A percentile compares a stretch with the other conserved stretches of the same genome.
Evolutionary conservation across 2,888 invertebrate species (phyloP).

Genomic region (Lysandra bellargus): DNA sequence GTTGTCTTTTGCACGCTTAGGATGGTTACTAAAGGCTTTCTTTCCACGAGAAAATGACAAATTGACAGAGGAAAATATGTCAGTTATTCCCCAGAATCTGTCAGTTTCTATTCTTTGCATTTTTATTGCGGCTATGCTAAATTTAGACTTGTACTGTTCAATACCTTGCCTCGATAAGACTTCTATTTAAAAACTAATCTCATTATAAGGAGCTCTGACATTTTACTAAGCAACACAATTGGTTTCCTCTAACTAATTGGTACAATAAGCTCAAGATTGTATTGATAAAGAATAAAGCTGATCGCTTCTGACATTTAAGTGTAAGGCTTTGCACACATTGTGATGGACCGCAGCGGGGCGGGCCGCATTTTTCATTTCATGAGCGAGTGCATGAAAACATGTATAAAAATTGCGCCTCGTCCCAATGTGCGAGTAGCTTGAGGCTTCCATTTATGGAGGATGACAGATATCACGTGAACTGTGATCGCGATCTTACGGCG

Average conservation of each 20-base stretch:
- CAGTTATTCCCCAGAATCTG: neutral
- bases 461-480: neutral
- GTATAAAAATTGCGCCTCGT: too few relatives aligned
- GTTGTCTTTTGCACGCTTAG: neutral
- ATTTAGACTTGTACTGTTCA: too few relatives aligned
- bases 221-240: neutral
- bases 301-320: conserved; percentile 29
- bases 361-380: too few relatives aligned
- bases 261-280: neutral
- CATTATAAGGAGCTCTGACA: neutral
- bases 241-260: neutral
- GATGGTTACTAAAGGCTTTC: neutral
- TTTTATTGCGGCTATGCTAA: too few relatives aligned
- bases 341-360: too few relatives aligned
- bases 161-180: too few relatives aligned
- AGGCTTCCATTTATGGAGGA: neutral
- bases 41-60: neutral
- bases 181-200: neutral
- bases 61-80: neutral
- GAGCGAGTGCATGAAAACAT: too few relatives aligned
- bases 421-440: too few relatives aligned
- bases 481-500: neutral
- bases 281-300: neutral
- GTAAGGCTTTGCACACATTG: neutral
- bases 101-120: too few relatives aligned